Percentiles rank a stretch among this genome's conserved stretches.
phyloP scores from a whole-genome alignment of 2,113 vertebrate genomes.

The Hypanus sabinus region DNA sequence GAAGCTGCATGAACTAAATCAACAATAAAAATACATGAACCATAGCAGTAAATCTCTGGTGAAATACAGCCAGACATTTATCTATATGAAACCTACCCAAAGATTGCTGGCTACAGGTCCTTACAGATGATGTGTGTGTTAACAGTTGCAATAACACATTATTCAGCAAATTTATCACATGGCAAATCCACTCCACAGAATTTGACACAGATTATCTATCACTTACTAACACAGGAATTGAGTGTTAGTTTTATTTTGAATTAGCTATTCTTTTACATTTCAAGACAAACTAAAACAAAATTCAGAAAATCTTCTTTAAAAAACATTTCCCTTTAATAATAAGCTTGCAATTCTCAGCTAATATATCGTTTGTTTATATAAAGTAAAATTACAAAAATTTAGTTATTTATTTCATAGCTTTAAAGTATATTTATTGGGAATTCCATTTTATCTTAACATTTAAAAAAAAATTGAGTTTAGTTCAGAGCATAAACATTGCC shows the following conservation, averaged over 20 bases:
- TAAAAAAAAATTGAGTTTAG: neutral
- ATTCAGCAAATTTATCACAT: constrained; percentile 17
- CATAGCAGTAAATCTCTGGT: constrained; percentile 40
- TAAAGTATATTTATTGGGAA: neutral
- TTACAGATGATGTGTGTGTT: neutral
- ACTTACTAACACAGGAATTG: neutral
- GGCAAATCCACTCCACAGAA: neutral
- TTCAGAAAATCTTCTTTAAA: neutral
- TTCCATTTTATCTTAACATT: neutral
- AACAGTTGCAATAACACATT: constrained; percentile 25
- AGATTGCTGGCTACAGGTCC: neutral
- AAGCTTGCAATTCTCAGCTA: neutral
- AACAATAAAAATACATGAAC: constrained; percentile 29
- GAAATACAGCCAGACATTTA: constrained; percentile 17
- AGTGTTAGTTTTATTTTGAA: neutral
- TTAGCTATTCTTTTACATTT: neutral
- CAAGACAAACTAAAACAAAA: neutral
- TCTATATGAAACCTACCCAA: constrained; percentile 44
- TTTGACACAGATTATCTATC: neutral
- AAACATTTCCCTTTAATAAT: neutral
- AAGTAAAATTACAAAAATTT: neutral
- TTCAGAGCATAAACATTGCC: neutral
- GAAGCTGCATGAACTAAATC: neutral
- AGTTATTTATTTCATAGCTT: neutral
- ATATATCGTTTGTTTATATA: no score